Conservation (phyloP, 2,113 vertebrate genomes). For the Cyanoramphus novaezelandiae region DNA sequence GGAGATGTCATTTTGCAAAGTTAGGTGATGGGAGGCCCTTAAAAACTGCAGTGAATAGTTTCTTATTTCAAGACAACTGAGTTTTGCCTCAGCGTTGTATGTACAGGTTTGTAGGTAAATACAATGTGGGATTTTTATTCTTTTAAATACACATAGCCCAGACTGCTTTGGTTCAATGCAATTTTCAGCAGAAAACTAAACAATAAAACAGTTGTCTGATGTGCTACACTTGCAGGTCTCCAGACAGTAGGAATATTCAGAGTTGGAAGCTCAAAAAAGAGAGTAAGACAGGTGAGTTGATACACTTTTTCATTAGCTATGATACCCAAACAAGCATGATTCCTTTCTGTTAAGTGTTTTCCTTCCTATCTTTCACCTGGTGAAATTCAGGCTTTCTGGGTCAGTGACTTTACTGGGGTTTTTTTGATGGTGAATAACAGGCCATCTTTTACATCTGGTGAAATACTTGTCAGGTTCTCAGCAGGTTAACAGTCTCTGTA, state of each 20-base stretch:
- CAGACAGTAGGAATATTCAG: conserved; percentile 98
- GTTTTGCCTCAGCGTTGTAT: not conserved
- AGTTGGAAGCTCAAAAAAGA: conserved; percentile 97
- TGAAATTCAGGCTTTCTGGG: conserved; percentile 19
- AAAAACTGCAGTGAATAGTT: not conserved
- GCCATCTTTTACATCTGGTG: not conserved
- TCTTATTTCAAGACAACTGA: not conserved
- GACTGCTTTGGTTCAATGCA: not conserved
- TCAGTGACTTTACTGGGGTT: not conserved
- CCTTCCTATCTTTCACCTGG: not conserved
- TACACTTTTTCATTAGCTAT: not conserved
- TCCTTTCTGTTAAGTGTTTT: not conserved
- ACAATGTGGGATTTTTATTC: not conserved
- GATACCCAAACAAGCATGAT: not conserved
- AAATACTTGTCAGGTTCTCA: conserved; percentile 23
- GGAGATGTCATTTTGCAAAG: not conserved
- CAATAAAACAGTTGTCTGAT: conserved; percentile 33
- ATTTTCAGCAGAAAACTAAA: conserved; percentile 5
- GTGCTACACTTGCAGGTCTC: conserved; percentile 81
- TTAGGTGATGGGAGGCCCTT: not conserved
- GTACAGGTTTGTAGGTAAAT: not conserved
- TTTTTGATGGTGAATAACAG: not conserved
- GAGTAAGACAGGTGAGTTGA: conserved; percentile 93
- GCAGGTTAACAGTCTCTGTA: not conserved
- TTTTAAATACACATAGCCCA: not conserved